Evolutionary conservation across 2,113 vertebrate species (phyloP).

Genomic region (Urocynchramus pylzowi): DNA sequence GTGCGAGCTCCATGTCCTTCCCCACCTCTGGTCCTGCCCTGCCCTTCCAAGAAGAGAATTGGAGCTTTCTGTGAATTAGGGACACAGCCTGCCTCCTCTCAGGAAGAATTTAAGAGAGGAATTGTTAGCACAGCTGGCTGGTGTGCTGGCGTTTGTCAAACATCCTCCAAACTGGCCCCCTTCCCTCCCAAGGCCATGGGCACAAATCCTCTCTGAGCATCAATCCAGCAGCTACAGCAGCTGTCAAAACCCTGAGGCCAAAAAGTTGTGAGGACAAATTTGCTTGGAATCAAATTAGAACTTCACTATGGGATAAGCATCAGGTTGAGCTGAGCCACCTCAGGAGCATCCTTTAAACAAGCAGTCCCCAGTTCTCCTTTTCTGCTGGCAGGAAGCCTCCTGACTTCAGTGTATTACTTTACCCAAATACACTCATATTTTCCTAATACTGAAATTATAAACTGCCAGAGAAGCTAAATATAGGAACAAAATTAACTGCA

Average conservation of each 20-base stretch:
- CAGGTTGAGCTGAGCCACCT: background rate
- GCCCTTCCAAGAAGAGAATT: background rate
- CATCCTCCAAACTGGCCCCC: rapidly evolving
- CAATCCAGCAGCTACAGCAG: rapidly evolving
- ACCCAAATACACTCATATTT: background rate
- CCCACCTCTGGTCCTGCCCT: background rate
- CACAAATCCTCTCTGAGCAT: background rate
- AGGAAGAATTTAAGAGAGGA: background rate
- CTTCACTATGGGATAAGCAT: background rate
- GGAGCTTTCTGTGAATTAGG: background rate
- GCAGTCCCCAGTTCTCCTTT: constrained; percentile 1
- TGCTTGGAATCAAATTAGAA: background rate
- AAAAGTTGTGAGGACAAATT: background rate
- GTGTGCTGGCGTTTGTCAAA: background rate
- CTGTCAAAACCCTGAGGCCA: background rate
- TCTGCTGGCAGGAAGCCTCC: background rate
- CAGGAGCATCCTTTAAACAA: constrained; percentile 19
- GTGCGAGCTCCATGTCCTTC: background rate
- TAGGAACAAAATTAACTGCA: background rate
- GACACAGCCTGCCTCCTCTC: background rate
- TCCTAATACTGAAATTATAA: constrained; percentile 18
- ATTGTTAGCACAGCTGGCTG: background rate
- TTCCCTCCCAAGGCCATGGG: background rate
- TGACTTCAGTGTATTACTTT: background rate
- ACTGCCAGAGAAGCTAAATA: background rate